phyloP scores from a whole-genome alignment of 2,888 invertebrate genomes.

The Drosophila pseudotalamancana region DNA sequence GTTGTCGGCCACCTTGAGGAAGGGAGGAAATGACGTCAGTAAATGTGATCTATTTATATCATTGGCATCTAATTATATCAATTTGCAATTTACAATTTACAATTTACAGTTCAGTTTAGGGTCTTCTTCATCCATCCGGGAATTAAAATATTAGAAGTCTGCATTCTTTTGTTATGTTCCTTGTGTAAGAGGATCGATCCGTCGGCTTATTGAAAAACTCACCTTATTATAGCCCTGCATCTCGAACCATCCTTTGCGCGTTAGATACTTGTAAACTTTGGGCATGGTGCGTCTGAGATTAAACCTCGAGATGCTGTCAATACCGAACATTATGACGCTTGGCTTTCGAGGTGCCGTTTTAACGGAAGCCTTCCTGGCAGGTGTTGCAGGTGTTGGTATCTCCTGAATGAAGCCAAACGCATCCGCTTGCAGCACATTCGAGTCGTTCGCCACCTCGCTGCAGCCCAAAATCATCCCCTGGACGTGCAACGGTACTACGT shows the following conservation, averaged over 20 bases:
- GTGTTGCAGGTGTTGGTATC: neutral
- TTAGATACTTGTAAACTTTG: constrained; percentile 87
- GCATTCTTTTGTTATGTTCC: too few species aligned
- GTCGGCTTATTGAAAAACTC: too few species aligned
- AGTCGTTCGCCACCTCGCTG: constrained; percentile 38
- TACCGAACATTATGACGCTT: constrained; percentile 88
- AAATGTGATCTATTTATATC: too few species aligned
- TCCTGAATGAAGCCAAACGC: constrained; percentile 51
- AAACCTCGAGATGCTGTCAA: constrained; percentile 92
- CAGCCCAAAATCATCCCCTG: constrained; percentile 55
- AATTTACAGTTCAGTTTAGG: too few species aligned
- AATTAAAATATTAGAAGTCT: too few species aligned
- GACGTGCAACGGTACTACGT: constrained; percentile 59
- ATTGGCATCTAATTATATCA: too few species aligned
- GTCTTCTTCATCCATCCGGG: too few species aligned
- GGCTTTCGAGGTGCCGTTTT: constrained; percentile 45
- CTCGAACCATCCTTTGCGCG: constrained; percentile 87
- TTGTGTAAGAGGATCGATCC: too few species aligned
- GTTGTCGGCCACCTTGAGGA: constrained; percentile 93
- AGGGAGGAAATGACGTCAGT: too few species aligned
- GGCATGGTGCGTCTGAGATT: constrained; percentile 91
- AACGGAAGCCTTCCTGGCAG: neutral
- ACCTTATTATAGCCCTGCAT: constrained; percentile 90
- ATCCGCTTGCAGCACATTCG: constrained; percentile 58
- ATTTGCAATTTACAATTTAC: too few species aligned